phyloP scores from a whole-genome alignment of 1,140 invertebrate genomes.

The Helicoverpa armigera region DNA sequence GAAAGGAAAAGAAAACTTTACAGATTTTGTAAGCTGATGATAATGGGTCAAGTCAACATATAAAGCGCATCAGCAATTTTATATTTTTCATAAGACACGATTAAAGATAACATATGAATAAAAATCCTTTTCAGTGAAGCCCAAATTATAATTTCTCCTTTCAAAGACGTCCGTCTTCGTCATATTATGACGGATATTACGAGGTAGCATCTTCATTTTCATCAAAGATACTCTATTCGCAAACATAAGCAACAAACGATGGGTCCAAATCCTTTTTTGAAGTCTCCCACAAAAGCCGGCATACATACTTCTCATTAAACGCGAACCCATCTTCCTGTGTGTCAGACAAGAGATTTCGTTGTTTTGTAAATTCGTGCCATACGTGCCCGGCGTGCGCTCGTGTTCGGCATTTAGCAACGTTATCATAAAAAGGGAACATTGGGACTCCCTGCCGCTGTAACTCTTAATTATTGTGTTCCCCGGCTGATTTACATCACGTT shows the following conservation, averaged over 20 bases:
- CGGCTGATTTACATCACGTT: not conserved
- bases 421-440: constrained; percentile 16
- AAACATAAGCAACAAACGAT: not conserved
- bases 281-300: not conserved
- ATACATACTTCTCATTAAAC: constrained; percentile 7
- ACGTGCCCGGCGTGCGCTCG: not conserved
- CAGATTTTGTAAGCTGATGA: too few relatives aligned
- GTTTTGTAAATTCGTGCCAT: constrained; percentile 2
- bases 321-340: not conserved
- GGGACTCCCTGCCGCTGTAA: constrained; percentile 1
- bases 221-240: too few relatives aligned
- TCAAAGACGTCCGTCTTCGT: too few relatives aligned
- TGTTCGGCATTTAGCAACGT: constrained; percentile 13
- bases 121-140: too few relatives aligned
- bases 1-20: not conserved
- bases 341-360: constrained; percentile 4
- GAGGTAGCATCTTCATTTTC: too few relatives aligned
- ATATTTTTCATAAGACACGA: too few relatives aligned
- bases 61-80: too few relatives aligned
- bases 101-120: too few relatives aligned
- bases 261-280: not conserved
- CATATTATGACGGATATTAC: too few relatives aligned
- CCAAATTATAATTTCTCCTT: too few relatives aligned
- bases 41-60: too few relatives aligned
- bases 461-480: constrained; percentile 8